A percentile compares a stretch with the other conserved stretches of the same genome.
Evolutionary conservation across 2,888 invertebrate genomes (phyloP).

Genomic region (Oeneis ivallda): DNA sequence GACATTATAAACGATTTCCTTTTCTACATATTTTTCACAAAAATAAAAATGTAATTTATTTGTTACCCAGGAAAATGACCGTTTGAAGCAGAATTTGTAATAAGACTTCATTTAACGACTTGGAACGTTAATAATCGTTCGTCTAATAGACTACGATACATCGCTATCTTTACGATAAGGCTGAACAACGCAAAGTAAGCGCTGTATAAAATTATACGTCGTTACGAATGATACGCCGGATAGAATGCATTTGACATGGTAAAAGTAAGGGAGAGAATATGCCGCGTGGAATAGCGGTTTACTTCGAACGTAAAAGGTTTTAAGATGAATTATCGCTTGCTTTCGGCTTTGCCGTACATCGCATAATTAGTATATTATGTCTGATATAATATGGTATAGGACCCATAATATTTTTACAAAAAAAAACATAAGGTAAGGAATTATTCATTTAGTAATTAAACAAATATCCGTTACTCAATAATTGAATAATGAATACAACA

Average conservation of each 20-base stretch:
- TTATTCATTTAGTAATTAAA: no score
- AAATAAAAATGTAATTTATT: background rate
- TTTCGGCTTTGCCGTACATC: no score
- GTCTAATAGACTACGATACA: conserved; percentile 15
- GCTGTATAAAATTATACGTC: conserved; percentile 36
- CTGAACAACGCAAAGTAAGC: conserved; percentile 26
- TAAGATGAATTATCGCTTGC: no score
- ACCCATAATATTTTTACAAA: no score
- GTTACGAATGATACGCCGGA: conserved; percentile 26
- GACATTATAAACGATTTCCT: no score
- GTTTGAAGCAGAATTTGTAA: background rate
- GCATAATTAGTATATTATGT: no score
- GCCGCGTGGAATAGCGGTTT: conserved; percentile 15
- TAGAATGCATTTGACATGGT: conserved; percentile 23
- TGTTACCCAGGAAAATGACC: background rate
- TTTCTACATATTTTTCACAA: no score
- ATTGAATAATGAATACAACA: no score
- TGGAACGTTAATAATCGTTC: conserved; percentile 7
- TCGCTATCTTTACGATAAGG: conserved; percentile 31
- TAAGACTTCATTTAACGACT: background rate
- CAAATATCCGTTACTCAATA: no score
- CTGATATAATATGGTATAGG: no score
- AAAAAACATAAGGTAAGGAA: no score
- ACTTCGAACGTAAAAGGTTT: no score
- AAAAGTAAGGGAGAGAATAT: conserved; percentile 7